These are phyloP conservation scores for Lasioglossum lativentre DNA, from an alignment of 2,888 invertebrate species.

Conservation along the genomic window DNA sequence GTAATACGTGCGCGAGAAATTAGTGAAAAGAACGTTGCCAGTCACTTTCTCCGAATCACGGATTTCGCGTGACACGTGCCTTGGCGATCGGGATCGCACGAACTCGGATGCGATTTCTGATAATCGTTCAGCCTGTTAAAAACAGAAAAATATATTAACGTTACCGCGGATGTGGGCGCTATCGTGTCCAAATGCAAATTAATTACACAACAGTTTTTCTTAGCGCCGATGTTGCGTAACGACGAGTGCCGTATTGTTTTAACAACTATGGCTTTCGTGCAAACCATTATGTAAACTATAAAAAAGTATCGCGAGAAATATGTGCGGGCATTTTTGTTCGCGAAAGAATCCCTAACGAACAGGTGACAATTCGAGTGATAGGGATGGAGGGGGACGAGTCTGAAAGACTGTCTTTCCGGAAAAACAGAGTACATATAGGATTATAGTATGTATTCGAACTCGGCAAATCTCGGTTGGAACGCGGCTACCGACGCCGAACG, in stretches of 20 bases:
- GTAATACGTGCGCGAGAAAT: slow-evolving; percentile 43
- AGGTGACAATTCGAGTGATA: neutral
- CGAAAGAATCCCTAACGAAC: neutral
- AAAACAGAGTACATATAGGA: neutral
- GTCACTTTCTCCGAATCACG: slow-evolving; percentile 64
- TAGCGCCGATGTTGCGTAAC: slow-evolving; percentile 8
- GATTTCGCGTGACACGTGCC: slow-evolving; percentile 38
- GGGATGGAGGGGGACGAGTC: neutral
- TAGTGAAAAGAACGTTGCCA: slow-evolving; percentile 53
- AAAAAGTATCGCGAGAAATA: neutral
- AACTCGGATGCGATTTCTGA: slow-evolving; percentile 19
- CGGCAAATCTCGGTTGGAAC: slow-evolving; percentile 42
- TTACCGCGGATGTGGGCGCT: neutral
- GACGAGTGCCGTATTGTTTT: slow-evolving; percentile 22
- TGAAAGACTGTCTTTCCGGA: too few species aligned
- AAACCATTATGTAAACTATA: slow-evolving; percentile 35
- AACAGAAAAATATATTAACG: neutral
- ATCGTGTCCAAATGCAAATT: neutral
- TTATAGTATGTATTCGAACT: slow-evolving; percentile 23
- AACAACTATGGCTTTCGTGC: slow-evolving; percentile 32
- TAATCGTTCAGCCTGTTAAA: neutral
- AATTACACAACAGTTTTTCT: slow-evolving; percentile 37
- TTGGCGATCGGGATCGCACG: slow-evolving; percentile 7
- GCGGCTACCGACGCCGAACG: slow-evolving; percentile 21
- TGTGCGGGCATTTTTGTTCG: neutral